These are phyloP conservation scores for Sylvia borin DNA, from an alignment of 2,797 vertebrate species.

Conservation along the genomic window DNA sequence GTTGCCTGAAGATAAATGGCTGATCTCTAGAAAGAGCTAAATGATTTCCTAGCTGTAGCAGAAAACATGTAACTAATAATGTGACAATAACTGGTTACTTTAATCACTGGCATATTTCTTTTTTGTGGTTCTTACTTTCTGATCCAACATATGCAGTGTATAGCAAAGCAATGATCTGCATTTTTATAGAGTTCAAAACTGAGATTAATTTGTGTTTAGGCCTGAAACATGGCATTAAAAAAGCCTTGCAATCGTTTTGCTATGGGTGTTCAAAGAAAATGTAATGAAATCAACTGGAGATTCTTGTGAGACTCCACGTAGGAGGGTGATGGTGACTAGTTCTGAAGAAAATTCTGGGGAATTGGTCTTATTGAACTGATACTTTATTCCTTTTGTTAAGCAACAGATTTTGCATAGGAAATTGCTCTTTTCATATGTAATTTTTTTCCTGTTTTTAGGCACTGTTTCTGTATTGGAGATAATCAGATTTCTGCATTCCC, in stretches of 20 bases:
- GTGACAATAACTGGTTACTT: neutral
- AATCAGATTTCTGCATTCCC: neutral
- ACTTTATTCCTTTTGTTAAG: neutral
- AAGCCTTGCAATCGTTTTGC: neutral
- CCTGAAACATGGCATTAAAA: neutral
- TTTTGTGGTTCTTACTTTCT: neutral
- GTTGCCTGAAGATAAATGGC: slow-evolving; percentile 8
- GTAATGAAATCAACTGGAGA: neutral
- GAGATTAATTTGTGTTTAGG: neutral
- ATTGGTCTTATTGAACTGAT: neutral
- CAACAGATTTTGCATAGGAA: neutral
- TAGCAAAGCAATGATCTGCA: neutral
- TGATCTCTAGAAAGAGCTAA: neutral
- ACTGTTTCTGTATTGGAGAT: neutral
- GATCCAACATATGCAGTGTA: neutral
- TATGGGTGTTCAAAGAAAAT: neutral
- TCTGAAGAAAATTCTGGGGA: neutral
- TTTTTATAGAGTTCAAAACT: neutral
- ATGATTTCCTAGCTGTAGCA: neutral
- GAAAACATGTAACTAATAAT: neutral
- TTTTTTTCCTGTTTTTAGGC: neutral
- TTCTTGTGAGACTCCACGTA: neutral
- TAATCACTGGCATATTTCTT: neutral
- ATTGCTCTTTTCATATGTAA: neutral
- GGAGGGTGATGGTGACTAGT: neutral